phyloP scores from a whole-genome alignment of 2,888 invertebrate species.

The Harmothoe impar region DNA sequence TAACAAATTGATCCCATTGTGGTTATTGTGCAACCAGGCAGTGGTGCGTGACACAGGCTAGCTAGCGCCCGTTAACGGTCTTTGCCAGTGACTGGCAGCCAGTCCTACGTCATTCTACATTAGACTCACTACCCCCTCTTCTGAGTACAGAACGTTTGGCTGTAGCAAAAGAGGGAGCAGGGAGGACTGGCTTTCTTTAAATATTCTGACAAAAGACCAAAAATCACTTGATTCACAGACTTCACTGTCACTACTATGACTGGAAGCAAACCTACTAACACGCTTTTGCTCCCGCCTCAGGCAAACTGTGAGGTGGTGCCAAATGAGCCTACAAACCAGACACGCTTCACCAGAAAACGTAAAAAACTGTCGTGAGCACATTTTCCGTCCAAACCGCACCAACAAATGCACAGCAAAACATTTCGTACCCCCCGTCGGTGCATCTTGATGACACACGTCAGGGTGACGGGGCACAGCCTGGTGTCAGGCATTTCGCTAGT shows the following conservation, averaged over 20 bases:
- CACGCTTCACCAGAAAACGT: background rate
- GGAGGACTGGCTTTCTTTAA: background rate
- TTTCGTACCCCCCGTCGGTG: background rate
- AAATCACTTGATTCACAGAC: background rate
- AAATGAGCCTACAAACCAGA: background rate
- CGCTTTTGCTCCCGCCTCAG: background rate
- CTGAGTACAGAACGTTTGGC: no score
- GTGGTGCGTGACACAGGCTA: constrained; percentile 7
- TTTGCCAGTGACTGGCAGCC: background rate
- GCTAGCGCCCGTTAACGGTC: background rate
- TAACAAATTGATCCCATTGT: constrained; percentile 60
- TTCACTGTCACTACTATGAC: background rate
- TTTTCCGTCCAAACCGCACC: background rate
- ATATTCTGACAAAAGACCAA: constrained; percentile 12
- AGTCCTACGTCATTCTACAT: background rate
- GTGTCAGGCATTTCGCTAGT: no score
- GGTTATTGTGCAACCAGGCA: constrained; percentile 15
- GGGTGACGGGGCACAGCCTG: background rate
- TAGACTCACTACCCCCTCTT: no score
- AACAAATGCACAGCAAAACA: background rate
- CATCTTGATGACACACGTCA: background rate
- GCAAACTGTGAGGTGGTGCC: constrained; percentile 18
- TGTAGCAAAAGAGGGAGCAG: background rate
- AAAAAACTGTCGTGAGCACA: constrained; percentile 36
- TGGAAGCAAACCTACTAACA: background rate